phyloP scores from a whole-genome alignment of 2,113 vertebrate species.

The Addax nasomaculatus region DNA sequence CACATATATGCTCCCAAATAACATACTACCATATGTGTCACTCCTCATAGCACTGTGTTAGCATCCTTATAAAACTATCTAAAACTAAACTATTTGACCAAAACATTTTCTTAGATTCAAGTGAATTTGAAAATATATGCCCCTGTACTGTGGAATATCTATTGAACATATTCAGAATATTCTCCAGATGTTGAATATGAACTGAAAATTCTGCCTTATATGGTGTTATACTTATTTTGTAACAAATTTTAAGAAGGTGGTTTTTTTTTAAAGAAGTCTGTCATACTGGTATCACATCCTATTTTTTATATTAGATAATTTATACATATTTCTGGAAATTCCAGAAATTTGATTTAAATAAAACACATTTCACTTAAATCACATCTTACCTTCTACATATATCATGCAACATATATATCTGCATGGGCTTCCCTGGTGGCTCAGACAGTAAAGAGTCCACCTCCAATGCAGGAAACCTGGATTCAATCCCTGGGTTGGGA shows the following conservation, averaged over 20 bases:
- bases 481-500: background rate
- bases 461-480: background rate
- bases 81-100: background rate
- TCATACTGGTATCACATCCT: background rate
- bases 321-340: background rate
- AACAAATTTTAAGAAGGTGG: background rate
- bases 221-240: background rate
- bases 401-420: background rate
- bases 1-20: background rate
- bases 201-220: background rate
- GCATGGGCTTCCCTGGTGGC: background rate
- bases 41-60: background rate
- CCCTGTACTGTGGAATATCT: background rate
- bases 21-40: background rate
- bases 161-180: background rate
- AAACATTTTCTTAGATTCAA: background rate
- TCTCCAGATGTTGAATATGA: background rate
- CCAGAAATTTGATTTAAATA: background rate
- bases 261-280: background rate
- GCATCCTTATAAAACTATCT: background rate
- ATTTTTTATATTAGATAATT: background rate
- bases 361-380: background rate
- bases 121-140: background rate
- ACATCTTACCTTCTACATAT: background rate
- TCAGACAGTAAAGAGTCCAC: background rate